phyloP scores from a whole-genome alignment of 1,140 invertebrate species.

The Chrysoperla carnea region DNA sequence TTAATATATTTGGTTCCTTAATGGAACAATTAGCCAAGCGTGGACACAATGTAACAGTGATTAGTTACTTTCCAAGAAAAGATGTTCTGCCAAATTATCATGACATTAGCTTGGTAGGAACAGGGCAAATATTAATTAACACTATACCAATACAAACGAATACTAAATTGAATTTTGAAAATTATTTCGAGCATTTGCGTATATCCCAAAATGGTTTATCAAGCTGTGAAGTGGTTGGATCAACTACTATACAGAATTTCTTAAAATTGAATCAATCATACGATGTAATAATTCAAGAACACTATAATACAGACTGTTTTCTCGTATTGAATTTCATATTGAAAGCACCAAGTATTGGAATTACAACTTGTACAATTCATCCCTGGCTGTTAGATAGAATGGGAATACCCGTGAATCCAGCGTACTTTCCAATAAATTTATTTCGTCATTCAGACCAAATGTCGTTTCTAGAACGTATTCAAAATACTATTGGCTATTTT shows the following conservation, averaged over 20 bases:
- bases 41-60: constrained; percentile 10
- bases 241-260: constrained; percentile 8
- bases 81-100: constrained; percentile 1
- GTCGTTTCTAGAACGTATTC: constrained; percentile 6
- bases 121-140: background rate
- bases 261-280: constrained; percentile 9
- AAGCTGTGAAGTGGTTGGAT: constrained; percentile 9
- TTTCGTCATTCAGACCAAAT: constrained; percentile 22
- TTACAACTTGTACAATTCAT: constrained; percentile 11
- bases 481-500: no score
- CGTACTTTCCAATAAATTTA: constrained; percentile 21
- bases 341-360: constrained; percentile 11
- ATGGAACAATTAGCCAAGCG: constrained; percentile 9
- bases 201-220: background rate
- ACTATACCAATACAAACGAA: background rate
- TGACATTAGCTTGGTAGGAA: constrained; percentile 2
- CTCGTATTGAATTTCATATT: constrained; percentile 11
- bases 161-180: background rate
- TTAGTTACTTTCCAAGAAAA: constrained; percentile 7
- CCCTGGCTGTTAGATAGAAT: constrained; percentile 11
- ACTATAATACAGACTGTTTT: constrained; percentile 16
- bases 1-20: constrained; percentile 13
- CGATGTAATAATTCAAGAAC: constrained; percentile 13
- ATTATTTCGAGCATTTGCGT: background rate
- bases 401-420: constrained; percentile 12